Evolutionary conservation across 2,113 vertebrate species (phyloP).

Genomic region (Cyanoderma ruficeps): DNA sequence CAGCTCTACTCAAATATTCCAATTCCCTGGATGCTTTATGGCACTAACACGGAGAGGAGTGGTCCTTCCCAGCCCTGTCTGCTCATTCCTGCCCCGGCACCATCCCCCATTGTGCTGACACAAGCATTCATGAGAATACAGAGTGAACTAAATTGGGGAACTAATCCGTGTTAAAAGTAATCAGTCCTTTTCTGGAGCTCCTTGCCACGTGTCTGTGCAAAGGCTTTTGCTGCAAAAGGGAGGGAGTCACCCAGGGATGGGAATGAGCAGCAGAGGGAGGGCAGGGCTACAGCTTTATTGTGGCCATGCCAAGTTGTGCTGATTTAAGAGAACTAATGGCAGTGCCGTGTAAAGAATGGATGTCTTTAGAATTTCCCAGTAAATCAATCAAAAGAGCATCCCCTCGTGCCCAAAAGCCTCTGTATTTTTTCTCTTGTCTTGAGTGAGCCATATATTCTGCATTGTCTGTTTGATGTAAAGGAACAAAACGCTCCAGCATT

Average conservation of each 20-base stretch:
- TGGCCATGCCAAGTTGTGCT: neutral
- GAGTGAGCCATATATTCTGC: neutral
- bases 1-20: neutral
- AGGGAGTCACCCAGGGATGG: neutral
- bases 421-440: neutral
- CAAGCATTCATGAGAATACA: neutral
- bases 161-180: conserved; percentile 30
- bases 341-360: neutral
- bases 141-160: conserved; percentile 4
- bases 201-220: conserved; percentile 2
- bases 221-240: neutral
- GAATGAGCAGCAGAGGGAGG: neutral
- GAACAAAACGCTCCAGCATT: neutral
- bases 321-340: neutral
- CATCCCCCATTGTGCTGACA: conserved; percentile 13
- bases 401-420: neutral
- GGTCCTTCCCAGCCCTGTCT: neutral
- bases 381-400: neutral
- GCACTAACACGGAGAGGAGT: neutral
- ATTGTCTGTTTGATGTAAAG: neutral
- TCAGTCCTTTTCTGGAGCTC: conserved; percentile 22
- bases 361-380: neutral
- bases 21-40: neutral
- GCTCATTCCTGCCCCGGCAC: neutral
- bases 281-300: neutral